These are phyloP conservation scores for Diarsia dahlii DNA, from an alignment of 2,888 invertebrate species.

Conservation along the genomic window DNA sequence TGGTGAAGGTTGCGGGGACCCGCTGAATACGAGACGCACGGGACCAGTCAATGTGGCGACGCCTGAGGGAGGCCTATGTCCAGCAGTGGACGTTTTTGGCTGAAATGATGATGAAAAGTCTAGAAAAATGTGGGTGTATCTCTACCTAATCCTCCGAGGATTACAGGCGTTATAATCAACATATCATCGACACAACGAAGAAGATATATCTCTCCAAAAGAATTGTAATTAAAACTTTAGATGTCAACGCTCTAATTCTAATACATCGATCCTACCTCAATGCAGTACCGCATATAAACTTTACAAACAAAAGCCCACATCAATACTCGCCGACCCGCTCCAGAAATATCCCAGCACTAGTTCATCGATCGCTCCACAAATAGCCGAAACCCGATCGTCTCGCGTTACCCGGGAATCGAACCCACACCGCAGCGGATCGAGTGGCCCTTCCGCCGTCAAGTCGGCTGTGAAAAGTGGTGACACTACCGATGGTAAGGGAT, in stretches of 20 bases:
- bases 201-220: neutral
- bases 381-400: slow-evolving; percentile 69
- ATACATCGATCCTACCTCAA: neutral
- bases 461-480: slow-evolving; percentile 56
- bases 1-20: no score
- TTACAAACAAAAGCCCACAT: slow-evolving; percentile 7
- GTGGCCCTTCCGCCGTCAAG: slow-evolving; percentile 61
- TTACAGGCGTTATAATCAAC: no score
- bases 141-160: no score
- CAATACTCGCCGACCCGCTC: slow-evolving; percentile 24
- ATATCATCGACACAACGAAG: no score
- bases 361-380: slow-evolving; percentile 64
- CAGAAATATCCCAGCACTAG: slow-evolving; percentile 59
- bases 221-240: neutral
- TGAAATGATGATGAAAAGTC: no score
- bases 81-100: no score
- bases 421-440: slow-evolving; percentile 69
- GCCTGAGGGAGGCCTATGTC: no score
- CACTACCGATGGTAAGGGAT: slow-evolving; percentile 46
- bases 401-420: slow-evolving; percentile 71
- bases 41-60: no score
- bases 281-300: neutral
- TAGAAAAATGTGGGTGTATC: no score
- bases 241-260: neutral
- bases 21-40: no score